phyloP scores from a whole-genome alignment of 2,113 vertebrate genomes.

The Prolemur simus region DNA sequence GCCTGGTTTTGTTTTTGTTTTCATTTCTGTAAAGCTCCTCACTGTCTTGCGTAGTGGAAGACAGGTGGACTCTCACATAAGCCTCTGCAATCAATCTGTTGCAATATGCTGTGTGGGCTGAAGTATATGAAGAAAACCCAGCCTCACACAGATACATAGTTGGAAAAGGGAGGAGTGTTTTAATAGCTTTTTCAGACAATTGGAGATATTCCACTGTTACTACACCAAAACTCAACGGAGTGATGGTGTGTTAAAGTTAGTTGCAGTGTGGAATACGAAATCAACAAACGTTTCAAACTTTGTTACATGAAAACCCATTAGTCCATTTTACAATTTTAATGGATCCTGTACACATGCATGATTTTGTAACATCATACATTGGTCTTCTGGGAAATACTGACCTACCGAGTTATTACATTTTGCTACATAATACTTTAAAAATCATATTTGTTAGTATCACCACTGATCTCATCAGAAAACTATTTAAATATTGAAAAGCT shows the following conservation, averaged over 20 bases:
- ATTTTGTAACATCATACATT: background rate
- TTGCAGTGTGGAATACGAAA: background rate
- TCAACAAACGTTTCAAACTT: background rate
- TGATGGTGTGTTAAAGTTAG: background rate
- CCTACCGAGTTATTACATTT: background rate
- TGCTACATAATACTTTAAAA: background rate
- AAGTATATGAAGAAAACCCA: background rate
- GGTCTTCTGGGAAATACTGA: conserved; percentile 10
- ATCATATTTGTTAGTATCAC: background rate
- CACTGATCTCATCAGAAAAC: conserved; percentile 22
- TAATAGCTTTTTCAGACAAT: background rate
- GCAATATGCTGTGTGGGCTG: background rate
- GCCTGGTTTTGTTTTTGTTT: background rate
- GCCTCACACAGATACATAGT: background rate
- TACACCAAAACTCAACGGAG: background rate
- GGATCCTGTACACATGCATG: background rate
- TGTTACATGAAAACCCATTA: background rate
- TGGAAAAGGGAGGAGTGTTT: background rate
- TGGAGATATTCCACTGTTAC: background rate
- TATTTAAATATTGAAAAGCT: background rate
- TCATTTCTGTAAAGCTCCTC: background rate
- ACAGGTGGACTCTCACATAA: background rate
- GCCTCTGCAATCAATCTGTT: background rate
- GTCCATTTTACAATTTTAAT: background rate
- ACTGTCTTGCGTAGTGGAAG: background rate